Conservation (phyloP, 2,888 invertebrate genomes). For the Tiliacea aurago region DNA sequence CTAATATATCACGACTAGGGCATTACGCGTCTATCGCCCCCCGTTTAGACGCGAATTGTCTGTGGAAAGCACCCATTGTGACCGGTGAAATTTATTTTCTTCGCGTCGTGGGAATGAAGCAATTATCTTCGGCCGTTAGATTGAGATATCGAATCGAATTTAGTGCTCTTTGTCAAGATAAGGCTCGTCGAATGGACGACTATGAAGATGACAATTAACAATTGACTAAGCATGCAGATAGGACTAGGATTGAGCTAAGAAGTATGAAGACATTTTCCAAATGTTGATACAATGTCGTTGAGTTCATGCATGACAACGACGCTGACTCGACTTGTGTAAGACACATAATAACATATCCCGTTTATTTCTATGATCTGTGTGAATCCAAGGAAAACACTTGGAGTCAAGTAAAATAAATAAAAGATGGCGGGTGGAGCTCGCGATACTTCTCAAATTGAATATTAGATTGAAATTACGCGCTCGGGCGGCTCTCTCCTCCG, state of each 20-base stretch:
- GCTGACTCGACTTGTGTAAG: conserved; percentile 59
- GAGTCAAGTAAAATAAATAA: conserved; percentile 84
- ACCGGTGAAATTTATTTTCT: conserved; percentile 84
- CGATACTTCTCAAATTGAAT: conserved; percentile 89
- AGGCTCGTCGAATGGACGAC: conserved; percentile 49
- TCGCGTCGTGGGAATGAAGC: conserved; percentile 84
- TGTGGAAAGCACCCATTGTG: conserved; percentile 85
- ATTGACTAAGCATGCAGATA: conserved; percentile 29
- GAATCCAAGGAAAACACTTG: conserved; percentile 80
- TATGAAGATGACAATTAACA: conserved; percentile 58
- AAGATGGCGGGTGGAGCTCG: conserved; percentile 83
- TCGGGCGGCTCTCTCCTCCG: conserved; percentile 86
- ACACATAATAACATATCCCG: conserved; percentile 65
- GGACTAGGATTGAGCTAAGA: conserved; percentile 7
- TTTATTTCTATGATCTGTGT: conserved; percentile 75
- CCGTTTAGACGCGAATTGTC: conserved; percentile 83
- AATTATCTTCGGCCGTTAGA: conserved; percentile 80
- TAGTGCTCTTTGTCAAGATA: conserved; percentile 74
- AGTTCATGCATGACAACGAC: conserved; percentile 12
- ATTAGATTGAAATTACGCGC: conserved; percentile 90
- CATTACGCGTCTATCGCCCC: conserved; percentile 83
- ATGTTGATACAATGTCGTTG: conserved; percentile 10
- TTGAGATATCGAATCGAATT: conserved; percentile 80
- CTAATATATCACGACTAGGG: conserved; percentile 84
- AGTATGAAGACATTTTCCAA: conserved; percentile 14